Percentiles rank a stretch among this genome's conserved stretches.
phyloP scores from a whole-genome alignment of 2,113 vertebrate species.

The Capreolus pygargus region DNA sequence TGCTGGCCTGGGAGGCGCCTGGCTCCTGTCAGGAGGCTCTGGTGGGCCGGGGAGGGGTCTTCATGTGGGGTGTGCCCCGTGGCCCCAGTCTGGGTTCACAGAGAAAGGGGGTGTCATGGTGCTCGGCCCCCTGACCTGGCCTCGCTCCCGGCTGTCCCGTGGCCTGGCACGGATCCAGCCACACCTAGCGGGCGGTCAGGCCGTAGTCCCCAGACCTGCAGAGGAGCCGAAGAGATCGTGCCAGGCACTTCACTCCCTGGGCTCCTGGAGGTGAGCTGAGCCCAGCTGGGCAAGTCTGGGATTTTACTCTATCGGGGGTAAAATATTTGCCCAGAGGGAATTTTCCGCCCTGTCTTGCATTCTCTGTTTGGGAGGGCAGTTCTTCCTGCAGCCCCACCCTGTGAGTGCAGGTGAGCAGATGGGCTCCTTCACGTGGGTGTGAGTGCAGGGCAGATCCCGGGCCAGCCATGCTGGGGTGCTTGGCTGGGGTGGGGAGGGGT shows the following conservation, averaged over 20 bases:
- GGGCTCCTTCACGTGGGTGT: fast-evolving
- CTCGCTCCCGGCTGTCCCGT: not conserved
- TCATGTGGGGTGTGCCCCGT: fast-evolving
- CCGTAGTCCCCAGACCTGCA: not conserved
- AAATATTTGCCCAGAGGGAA: not conserved
- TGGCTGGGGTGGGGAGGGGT: not conserved
- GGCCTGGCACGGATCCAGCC: not conserved
- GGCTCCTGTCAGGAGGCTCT: not conserved
- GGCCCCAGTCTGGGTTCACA: not conserved
- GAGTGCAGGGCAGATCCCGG: not conserved
- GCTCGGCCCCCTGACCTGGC: not conserved
- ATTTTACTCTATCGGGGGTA: not conserved
- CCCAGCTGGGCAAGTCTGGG: not conserved
- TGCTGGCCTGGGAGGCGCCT: fast-evolving
- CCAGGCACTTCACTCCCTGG: not conserved
- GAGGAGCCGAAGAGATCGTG: fast-evolving
- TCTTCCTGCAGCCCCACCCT: not conserved
- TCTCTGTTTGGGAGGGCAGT: not conserved
- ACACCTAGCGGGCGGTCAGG: fast-evolving
- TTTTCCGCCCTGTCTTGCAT: not conserved
- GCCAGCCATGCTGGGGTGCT: not conserved
- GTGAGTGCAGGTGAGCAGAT: not conserved
- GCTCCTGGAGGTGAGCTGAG: not conserved
- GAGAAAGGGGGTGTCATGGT: not conserved
- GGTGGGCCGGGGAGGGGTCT: not conserved